A percentile compares a stretch with the other conserved stretches of the same genome.
Evolutionary conservation across 2,113 vertebrate genomes (phyloP).

Genomic region (Catharus fuscescens): DNA sequence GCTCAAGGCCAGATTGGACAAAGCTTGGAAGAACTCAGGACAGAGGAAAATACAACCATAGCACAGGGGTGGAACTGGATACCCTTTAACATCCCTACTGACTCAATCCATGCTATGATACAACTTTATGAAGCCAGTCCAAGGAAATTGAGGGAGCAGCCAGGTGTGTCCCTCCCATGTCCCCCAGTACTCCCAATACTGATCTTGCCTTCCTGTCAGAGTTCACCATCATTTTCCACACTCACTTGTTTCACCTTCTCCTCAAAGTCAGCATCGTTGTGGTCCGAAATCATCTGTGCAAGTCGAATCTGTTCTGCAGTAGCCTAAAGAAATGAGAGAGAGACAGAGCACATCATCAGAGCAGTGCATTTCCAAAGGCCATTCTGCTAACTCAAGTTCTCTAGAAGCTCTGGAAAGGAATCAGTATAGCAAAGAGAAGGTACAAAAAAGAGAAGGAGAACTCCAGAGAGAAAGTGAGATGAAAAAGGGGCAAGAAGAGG

Average conservation of each 20-base stretch:
- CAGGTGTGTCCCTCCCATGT: background rate
- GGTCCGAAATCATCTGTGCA: conserved; percentile 99
- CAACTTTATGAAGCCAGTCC: background rate
- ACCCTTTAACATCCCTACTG: background rate
- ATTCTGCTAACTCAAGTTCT: background rate
- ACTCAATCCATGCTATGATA: background rate
- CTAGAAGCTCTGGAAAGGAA: background rate
- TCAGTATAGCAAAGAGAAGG: background rate
- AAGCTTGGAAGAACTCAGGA: background rate
- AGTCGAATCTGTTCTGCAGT: conserved; percentile 98
- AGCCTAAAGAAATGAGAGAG: conserved; percentile 73
- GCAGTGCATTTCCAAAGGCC: fast-evolving
- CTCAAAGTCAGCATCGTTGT: conserved; percentile 98
- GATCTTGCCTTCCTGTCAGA: background rate
- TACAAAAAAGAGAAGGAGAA: background rate
- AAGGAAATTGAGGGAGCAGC: background rate
- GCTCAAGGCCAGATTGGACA: background rate
- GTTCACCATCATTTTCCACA: background rate
- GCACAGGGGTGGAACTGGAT: background rate
- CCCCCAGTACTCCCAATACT: fast-evolving
- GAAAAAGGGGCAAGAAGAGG: background rate
- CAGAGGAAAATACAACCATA: background rate
- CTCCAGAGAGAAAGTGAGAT: background rate
- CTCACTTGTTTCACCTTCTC: conserved; percentile 98
- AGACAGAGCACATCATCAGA: background rate